A percentile compares a stretch with the other conserved stretches of the same genome.
Conservation (phyloP, 35 echinoderm and acorn worm genomes). For the Ophioderma brevispina region DNA sequence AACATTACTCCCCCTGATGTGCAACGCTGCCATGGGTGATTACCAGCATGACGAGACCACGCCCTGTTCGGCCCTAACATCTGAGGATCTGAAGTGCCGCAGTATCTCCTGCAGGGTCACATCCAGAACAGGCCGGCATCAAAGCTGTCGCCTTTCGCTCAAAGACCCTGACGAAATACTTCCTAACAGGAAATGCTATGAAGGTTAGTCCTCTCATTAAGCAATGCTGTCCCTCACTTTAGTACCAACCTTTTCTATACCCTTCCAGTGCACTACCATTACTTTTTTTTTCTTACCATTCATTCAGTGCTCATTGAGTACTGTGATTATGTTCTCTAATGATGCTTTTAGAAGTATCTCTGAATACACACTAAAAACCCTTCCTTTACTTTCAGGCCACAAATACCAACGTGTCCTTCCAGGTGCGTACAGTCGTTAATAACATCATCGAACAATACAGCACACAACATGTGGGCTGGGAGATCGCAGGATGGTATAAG, state of each 20-base stretch:
- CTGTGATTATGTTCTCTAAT: too few species aligned
- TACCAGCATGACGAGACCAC: neutral
- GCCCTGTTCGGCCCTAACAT: neutral
- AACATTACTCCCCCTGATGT: neutral
- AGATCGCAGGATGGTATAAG: too few species aligned
- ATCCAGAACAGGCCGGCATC: neutral
- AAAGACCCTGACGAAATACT: too few species aligned
- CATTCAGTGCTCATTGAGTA: too few species aligned
- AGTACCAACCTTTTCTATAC: too few species aligned
- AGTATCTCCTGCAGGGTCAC: neutral
- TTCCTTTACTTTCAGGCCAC: neutral
- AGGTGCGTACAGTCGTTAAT: neutral
- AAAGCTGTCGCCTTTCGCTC: neutral
- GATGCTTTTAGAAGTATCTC: too few species aligned
- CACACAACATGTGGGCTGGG: neutral
- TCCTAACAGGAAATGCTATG: too few species aligned
- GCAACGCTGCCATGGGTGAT: neutral
- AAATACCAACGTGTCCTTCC: neutral
- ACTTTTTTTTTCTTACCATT: too few species aligned
- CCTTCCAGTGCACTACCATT: too few species aligned
- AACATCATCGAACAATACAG: neutral
- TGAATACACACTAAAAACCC: too few species aligned
- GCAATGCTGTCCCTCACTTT: too few species aligned
- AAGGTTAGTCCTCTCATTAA: too few species aligned
- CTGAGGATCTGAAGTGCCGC: neutral